phyloP scores from a whole-genome alignment of 2,888 invertebrate genomes.

The Anagyrus pseudococci region DNA sequence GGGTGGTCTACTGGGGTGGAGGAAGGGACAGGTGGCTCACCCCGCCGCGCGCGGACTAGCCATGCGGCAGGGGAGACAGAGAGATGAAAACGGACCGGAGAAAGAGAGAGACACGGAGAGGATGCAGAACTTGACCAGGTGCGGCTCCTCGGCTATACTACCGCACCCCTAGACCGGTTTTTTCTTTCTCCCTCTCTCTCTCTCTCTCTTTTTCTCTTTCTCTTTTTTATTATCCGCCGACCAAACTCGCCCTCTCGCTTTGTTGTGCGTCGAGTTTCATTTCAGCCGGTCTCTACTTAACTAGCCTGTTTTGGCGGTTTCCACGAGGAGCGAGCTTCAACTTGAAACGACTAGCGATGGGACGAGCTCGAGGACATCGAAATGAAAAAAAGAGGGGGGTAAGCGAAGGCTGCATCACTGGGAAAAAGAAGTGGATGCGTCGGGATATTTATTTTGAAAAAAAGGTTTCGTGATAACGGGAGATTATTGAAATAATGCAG shows the following conservation, averaged over 20 bases:
- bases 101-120: neutral
- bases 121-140: constrained; percentile 29
- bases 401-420: no score
- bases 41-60: neutral
- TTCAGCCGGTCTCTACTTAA: constrained; percentile 42
- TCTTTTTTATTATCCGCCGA: neutral
- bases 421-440: no score
- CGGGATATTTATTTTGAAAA: no score
- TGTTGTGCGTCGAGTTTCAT: constrained; percentile 19
- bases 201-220: constrained; percentile 12
- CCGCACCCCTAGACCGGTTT: constrained; percentile 21
- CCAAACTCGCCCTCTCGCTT: neutral
- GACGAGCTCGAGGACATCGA: neutral
- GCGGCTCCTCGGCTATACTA: neutral
- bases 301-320: constrained; percentile 35
- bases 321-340: neutral
- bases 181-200: constrained; percentile 10
- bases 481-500: no score
- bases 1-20: no score
- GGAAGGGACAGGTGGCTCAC: constrained; percentile 5
- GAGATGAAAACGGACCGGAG: neutral
- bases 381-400: neutral
- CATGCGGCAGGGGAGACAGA: no score
- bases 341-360: neutral
- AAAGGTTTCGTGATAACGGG: no score